Evolutionary conservation across 2,888 invertebrate species (phyloP).

Genomic region (Tortrix viridana): DNA sequence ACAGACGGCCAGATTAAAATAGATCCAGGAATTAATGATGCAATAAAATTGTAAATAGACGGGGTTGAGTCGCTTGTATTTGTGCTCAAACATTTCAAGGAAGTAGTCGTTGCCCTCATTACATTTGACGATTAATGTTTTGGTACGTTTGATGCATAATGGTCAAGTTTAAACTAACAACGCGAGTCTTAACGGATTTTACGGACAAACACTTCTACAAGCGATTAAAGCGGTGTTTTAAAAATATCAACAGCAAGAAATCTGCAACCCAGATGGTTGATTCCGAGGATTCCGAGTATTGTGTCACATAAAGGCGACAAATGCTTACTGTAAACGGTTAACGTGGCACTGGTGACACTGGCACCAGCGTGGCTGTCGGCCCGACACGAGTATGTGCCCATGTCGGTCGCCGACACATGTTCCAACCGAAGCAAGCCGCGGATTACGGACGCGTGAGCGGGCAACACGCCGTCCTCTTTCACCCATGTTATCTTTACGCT

Average conservation of each 20-base stretch:
- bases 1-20: slow-evolving; percentile 80
- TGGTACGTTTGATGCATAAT: background rate
- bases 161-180: too few species aligned
- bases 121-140: background rate
- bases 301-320: background rate
- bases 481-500: slow-evolving; percentile 80
- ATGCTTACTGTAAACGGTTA: slow-evolving; percentile 95
- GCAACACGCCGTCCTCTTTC: slow-evolving; percentile 75
- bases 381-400: slow-evolving; percentile 95
- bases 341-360: slow-evolving; percentile 93
- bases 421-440: slow-evolving; percentile 88
- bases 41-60: slow-evolving; percentile 71
- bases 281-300: background rate
- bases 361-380: slow-evolving; percentile 96
- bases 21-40: slow-evolving; percentile 69
- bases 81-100: slow-evolving; percentile 19
- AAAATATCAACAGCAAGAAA: background rate
- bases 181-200: too few species aligned
- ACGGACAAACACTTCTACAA: too few species aligned
- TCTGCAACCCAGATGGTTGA: background rate
- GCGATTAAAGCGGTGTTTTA: background rate
- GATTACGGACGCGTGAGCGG: slow-evolving; percentile 70
- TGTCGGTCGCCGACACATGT: slow-evolving; percentile 92
- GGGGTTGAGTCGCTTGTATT: slow-evolving; percentile 35
- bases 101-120: slow-evolving; percentile 20